A percentile compares a stretch with the other conserved stretches of the same genome.
Evolutionary conservation across 2,113 vertebrate species (phyloP).

Genomic region (Leucopsar rothschildi): DNA sequence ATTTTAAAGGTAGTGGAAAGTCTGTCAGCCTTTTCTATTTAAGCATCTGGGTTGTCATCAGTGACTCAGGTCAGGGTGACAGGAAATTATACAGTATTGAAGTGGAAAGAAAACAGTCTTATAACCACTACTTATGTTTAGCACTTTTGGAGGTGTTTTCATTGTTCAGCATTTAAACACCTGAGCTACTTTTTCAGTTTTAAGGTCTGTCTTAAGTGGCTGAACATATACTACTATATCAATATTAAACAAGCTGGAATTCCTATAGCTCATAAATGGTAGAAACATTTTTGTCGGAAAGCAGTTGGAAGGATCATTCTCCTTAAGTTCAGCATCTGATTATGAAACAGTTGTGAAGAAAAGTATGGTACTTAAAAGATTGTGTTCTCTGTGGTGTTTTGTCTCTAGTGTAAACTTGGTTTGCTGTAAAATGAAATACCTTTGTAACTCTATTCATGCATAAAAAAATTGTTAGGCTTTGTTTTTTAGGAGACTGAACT

Average conservation of each 20-base stretch:
- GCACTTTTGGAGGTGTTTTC: background rate
- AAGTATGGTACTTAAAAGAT: background rate
- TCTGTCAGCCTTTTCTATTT: background rate
- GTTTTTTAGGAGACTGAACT: background rate
- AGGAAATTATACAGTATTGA: background rate
- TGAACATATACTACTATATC: background rate
- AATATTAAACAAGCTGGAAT: background rate
- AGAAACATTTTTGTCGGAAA: background rate
- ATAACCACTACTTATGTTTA: background rate
- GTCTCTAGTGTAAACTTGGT: background rate
- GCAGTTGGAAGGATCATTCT: background rate
- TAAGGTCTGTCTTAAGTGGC: background rate
- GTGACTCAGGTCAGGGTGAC: background rate
- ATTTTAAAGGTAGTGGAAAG: background rate
- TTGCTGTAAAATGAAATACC: background rate
- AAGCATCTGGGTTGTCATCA: background rate
- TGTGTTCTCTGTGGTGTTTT: background rate
- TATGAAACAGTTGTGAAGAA: background rate
- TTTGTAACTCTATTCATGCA: background rate
- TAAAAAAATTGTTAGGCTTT: background rate
- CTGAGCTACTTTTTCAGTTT: background rate
- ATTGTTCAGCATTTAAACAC: background rate
- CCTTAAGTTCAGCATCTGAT: background rate
- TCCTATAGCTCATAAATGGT: background rate
- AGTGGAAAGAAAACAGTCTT: background rate